Evolutionary conservation across 2,888 invertebrate genomes (phyloP), one percentile per base, ranked within the genome.

Genomic region (Hofmannophila pseudospretella): DNA sequence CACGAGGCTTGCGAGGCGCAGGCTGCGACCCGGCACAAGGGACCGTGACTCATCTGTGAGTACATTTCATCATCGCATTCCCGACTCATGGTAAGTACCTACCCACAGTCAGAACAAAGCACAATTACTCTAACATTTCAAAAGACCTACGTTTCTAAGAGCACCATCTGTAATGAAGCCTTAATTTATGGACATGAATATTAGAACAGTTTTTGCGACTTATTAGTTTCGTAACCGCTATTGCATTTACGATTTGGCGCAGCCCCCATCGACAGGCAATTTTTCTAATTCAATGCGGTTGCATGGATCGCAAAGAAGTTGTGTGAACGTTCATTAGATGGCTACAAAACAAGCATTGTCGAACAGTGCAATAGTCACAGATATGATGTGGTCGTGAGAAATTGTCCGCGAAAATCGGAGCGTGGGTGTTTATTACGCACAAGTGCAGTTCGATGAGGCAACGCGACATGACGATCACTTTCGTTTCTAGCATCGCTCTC

Each of bases 381-480:
- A 56, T 54, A 51, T 68, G 70, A 76, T 72, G 67, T 70, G 57
- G 67, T 70, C 73, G 77, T 84, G 79, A 76, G 80, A 80, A 81
- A 70, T 68, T 68, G 54, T 43, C 51, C 41, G 60, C 65, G 58
- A 71, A 77, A 82, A 81, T 74, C 71, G 53, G 82, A 82, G 64
- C 84, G 84, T 84, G 84, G 80, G 82, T 76, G 67, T 70, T 41
- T 46, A 68, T 76, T 76, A 74, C 72, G 68, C 67, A 67, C 68
- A 70, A 74, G 65, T 72, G 72, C 64, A 66, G 56, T 70, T 74
- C 68, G 70, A 73, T 82, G 77, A 73, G 54, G 80, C 76, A 79
- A 80, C 45, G 46, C 44, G 38, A 58, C 54, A 58, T 66, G 65
- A 67, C 70, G 61, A 79, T 68, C 65, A 79, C 81, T 82, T 82